Evolutionary conservation across 1,140 invertebrate genomes (phyloP).

Genomic region (Drosophila neocordata): DNA sequence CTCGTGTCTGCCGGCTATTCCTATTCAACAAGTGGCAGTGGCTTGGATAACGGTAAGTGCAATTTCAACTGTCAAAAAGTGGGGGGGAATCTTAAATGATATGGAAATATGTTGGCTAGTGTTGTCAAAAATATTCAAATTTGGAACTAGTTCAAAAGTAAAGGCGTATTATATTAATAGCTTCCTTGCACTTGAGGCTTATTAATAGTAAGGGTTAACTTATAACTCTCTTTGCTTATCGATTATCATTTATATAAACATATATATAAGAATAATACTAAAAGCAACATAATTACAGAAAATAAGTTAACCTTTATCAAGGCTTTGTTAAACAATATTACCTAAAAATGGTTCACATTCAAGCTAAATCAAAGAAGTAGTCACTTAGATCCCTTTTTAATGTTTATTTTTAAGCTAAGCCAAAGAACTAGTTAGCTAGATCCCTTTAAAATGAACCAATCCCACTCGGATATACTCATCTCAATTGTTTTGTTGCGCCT

Average conservation of each 20-base stretch:
- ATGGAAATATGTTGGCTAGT: neutral
- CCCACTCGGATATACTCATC: neutral
- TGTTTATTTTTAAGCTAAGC: neutral
- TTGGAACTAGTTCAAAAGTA: neutral
- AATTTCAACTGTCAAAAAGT: slow-evolving; percentile 7
- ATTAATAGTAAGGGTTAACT: no score
- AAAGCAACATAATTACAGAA: no score
- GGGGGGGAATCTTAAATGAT: neutral
- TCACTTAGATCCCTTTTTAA: no score
- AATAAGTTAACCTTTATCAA: no score
- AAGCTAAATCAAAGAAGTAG: no score
- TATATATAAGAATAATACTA: no score
- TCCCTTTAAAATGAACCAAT: slow-evolving; percentile 17
- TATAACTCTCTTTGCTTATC: no score
- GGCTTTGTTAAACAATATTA: no score
- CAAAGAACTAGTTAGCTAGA: neutral
- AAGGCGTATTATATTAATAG: neutral
- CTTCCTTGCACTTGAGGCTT: no score
- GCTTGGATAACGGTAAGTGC: slow-evolving; percentile 80
- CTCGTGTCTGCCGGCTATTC: slow-evolving; percentile 75
- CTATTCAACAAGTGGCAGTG: slow-evolving; percentile 72
- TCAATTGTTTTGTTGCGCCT: slow-evolving; percentile 19
- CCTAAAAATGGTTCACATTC: no score
- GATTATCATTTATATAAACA: no score
- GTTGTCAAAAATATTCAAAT: neutral